phyloP scores from a whole-genome alignment of 2,113 vertebrate species.

The Caretta caretta region DNA sequence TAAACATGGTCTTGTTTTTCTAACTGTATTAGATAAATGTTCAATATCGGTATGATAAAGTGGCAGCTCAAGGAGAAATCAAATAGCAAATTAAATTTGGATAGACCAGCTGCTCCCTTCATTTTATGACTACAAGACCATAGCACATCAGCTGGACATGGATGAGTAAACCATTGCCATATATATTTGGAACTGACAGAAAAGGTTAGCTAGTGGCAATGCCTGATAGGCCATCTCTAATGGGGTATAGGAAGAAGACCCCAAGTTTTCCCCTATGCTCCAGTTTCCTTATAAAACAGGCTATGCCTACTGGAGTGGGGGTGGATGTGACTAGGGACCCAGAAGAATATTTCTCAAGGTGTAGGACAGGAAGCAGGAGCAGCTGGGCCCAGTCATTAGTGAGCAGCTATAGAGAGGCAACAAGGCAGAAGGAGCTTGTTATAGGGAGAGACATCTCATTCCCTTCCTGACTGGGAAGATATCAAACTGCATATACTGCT shows the following conservation, averaged over 20 bases:
- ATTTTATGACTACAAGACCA: conserved; percentile 61
- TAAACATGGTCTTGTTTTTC: conserved; percentile 40
- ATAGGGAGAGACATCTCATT: neutral
- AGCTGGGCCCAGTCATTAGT: neutral
- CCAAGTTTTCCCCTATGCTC: neutral
- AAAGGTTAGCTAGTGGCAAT: neutral
- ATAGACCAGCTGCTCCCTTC: conserved; percentile 76
- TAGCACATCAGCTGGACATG: conserved; percentile 45
- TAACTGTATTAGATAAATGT: conserved; percentile 36
- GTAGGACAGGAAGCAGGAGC: neutral
- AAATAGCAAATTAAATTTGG: conserved; percentile 75
- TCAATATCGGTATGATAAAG: conserved; percentile 48
- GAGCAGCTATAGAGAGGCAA: neutral
- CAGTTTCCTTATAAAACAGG: neutral
- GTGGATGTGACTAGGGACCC: neutral
- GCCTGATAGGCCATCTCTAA: neutral
- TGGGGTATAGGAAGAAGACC: neutral
- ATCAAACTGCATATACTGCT: neutral
- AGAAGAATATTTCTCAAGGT: neutral
- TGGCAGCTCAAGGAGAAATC: conserved; percentile 64
- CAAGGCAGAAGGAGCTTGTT: neutral
- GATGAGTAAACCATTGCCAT: conserved; percentile 37
- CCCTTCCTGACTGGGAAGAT: neutral
- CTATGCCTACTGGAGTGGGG: neutral
- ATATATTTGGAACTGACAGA: conserved; percentile 6